These are phyloP conservation scores for Ecdyonurus torrentis DNA, from an alignment of 2,888 invertebrate genomes.

Conservation along the genomic window DNA sequence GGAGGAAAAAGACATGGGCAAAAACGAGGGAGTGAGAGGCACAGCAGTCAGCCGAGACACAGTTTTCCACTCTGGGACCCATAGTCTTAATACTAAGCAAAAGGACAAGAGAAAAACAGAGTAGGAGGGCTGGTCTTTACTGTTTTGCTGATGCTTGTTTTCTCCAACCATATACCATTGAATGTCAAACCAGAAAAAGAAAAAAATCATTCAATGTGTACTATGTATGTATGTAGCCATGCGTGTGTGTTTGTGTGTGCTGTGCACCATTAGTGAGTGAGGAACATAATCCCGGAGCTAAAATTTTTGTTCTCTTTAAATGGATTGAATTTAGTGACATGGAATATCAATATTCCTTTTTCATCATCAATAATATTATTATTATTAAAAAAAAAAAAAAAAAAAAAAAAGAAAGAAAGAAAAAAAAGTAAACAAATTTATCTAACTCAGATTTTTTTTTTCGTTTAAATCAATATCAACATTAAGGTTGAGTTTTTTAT, in stretches of 20 bases:
- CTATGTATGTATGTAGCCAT: too few relatives aligned
- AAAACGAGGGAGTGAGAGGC: too few relatives aligned
- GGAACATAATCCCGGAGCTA: not conserved
- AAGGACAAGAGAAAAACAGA: not conserved
- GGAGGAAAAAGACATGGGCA: too few relatives aligned
- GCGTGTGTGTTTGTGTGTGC: too few relatives aligned
- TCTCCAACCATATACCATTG: not conserved
- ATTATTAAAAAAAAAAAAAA: too few relatives aligned
- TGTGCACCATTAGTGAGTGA: not conserved
- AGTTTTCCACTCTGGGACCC: not conserved
- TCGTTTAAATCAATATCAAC: not conserved
- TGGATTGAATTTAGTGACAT: too few relatives aligned
- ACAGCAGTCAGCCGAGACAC: not conserved
- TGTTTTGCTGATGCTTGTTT: not conserved
- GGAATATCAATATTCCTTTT: not conserved
- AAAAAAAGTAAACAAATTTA: not conserved
- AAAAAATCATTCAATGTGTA: too few relatives aligned
- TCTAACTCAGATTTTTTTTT: not conserved
- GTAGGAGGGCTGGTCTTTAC: not conserved
- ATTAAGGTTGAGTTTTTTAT: not conserved
- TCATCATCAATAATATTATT: not conserved
- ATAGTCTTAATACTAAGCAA: not conserved
- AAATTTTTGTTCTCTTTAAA: not conserved
- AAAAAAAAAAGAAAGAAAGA: too few relatives aligned
- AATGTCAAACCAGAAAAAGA: not conserved